Conservation (phyloP, 2,888 invertebrate species). For the Rhodophaea formosa region DNA sequence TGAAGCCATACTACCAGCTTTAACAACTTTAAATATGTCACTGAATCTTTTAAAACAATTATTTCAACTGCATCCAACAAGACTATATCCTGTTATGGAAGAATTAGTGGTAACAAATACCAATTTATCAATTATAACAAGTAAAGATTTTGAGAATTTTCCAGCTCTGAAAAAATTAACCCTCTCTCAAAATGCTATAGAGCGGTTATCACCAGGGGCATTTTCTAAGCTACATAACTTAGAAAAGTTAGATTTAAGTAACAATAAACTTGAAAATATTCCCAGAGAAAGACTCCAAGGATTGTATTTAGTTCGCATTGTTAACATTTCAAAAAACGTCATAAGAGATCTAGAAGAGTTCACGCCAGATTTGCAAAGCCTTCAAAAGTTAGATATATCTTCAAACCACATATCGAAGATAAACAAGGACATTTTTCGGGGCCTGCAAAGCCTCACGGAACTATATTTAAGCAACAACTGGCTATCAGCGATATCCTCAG, state of each 20-base stretch:
- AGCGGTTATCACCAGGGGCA: slow-evolving; percentile 91
- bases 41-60: slow-evolving; percentile 89
- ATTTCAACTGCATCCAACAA: slow-evolving; percentile 85
- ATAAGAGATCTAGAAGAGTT: slow-evolving; percentile 91
- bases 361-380: slow-evolving; percentile 86
- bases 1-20: slow-evolving; percentile 85
- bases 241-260: slow-evolving; percentile 88
- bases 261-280: slow-evolving; percentile 90
- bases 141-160: slow-evolving; percentile 92
- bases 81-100: slow-evolving; percentile 88
- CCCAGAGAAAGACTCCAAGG: slow-evolving; percentile 92
- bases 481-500: slow-evolving; percentile 88
- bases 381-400: slow-evolving; percentile 91
- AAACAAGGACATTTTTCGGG: slow-evolving; percentile 87
- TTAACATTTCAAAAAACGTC: slow-evolving; percentile 92
- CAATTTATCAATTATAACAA: slow-evolving; percentile 90
- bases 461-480: slow-evolving; percentile 91
- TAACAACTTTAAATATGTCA: slow-evolving; percentile 90
- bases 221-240: slow-evolving; percentile 89
- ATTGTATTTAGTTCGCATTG: slow-evolving; percentile 84
- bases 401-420: slow-evolving; percentile 90
- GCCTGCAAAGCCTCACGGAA: slow-evolving; percentile 88
- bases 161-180: slow-evolving; percentile 88
- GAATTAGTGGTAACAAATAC: slow-evolving; percentile 90
- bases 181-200: slow-evolving; percentile 87